Evolutionary conservation across 2,797 vertebrate genomes (phyloP), one percentile per base, ranked within the genome.

Genomic region (Rousettus madagascariensis): DNA sequence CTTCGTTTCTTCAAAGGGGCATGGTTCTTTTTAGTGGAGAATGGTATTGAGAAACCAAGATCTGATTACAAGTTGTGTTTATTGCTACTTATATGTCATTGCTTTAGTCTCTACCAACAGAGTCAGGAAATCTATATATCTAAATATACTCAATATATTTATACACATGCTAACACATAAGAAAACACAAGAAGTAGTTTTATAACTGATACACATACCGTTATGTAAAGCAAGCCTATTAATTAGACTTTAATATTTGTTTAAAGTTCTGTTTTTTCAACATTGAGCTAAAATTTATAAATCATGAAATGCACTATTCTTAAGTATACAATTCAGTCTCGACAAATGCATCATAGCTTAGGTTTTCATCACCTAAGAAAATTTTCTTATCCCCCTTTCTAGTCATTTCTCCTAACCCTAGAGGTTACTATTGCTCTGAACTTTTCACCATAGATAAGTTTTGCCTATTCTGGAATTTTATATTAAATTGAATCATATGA

Each of bases 211-310:
- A 84, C 77, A 61, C 33, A 68, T 38, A 36, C 26, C 2, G 49
- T 41, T 65, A 59, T 51, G 46, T 65, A 83, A 84, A 84, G 33
- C 33, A 72, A 61, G 22, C n/a, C 51, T 74, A 36, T 19, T 95
- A 59, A 72, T 43, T 78, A 77, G 63, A 49, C 6, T 66, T 95
- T 49, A 82, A 0, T 51, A 49, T 93, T 86, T 86, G 46, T 90
- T 87, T 96, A 59, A 95, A 93, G 55, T 78, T 78, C 26, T 26
- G 2, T 55, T 75, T 86, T 80, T 80, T 83, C 49, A 28, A 49
- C 16, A 15, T 61, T 82, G 53, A 66, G 30, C 28, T 55, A 84
- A 43, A 74, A 68, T 86, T 65, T 72, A 28, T 86, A 83, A 86
- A 49, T 87, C 30, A 59, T 87, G 20, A 77, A 78, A 57, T 77